phyloP scores from a whole-genome alignment of 2,797 vertebrate species.

The Tolypeutes matacus region DNA sequence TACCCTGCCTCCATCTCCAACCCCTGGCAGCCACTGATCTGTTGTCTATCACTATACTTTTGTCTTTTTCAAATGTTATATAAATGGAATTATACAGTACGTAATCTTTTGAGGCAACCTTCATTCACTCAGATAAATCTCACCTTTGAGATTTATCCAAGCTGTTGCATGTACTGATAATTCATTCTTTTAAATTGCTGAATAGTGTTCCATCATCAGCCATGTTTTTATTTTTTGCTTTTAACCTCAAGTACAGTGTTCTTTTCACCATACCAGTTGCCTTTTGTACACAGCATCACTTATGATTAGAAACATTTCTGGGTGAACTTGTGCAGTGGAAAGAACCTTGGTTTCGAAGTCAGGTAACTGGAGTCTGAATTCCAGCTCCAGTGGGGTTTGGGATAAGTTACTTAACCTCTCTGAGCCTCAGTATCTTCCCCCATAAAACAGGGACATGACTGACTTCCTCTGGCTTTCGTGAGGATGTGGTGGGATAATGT shows the following conservation, averaged over 20 bases:
- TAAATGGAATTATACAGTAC: background rate
- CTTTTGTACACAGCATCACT: background rate
- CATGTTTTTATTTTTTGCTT: background rate
- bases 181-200: constrained; percentile 8
- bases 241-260: constrained; percentile 20
- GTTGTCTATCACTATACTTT: background rate
- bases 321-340: background rate
- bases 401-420: constrained; percentile 14
- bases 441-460: background rate
- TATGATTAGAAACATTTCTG: background rate
- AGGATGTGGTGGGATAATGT: background rate
- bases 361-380: constrained; percentile 18
- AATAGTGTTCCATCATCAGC: background rate
- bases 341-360: constrained; percentile 47
- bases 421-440: constrained; percentile 38
- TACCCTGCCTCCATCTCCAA: background rate
- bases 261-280: background rate
- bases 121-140: background rate
- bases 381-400: background rate
- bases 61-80: background rate
- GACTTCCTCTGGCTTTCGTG: background rate
- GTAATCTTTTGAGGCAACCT: background rate
- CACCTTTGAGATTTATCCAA: background rate
- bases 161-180: background rate
- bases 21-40: background rate